A percentile compares a stretch with the other conserved stretches of the same genome.
Evolutionary conservation across 2,113 vertebrate species (phyloP).

Genomic region (Lanius ludovicianus): DNA sequence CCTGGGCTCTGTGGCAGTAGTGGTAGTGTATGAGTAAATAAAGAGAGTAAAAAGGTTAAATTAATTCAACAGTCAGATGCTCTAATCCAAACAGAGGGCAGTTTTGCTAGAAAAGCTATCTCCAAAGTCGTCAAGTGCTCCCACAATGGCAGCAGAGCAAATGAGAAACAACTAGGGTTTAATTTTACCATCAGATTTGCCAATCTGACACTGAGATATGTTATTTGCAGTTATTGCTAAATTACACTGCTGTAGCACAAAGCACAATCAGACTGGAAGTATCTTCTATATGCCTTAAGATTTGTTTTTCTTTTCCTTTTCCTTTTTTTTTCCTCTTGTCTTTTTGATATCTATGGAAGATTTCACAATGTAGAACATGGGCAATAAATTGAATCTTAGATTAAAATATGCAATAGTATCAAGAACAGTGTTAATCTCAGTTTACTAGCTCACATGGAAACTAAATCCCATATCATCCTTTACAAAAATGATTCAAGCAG

Average conservation of each 20-base stretch:
- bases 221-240: neutral
- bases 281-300: neutral
- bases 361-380: neutral
- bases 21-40: neutral
- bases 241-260: neutral
- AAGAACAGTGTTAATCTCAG: slow-evolving; percentile 5
- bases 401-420: neutral
- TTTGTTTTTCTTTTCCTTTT: neutral
- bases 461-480: slow-evolving; percentile 44
- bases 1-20: neutral
- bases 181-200: neutral
- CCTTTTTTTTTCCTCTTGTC: neutral
- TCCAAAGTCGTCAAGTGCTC: neutral
- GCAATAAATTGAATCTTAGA: neutral
- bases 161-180: neutral
- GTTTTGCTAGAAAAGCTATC: neutral
- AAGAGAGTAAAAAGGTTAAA: neutral
- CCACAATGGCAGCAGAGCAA: neutral
- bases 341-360: neutral
- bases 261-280: neutral
- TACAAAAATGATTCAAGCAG: slow-evolving; percentile 51
- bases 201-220: neutral
- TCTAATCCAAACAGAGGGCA: neutral
- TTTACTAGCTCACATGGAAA: neutral
- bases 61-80: neutral